These are phyloP conservation scores for Grallaria varia DNA, from an alignment of 2,113 vertebrate genomes.

Conservation along the genomic window DNA sequence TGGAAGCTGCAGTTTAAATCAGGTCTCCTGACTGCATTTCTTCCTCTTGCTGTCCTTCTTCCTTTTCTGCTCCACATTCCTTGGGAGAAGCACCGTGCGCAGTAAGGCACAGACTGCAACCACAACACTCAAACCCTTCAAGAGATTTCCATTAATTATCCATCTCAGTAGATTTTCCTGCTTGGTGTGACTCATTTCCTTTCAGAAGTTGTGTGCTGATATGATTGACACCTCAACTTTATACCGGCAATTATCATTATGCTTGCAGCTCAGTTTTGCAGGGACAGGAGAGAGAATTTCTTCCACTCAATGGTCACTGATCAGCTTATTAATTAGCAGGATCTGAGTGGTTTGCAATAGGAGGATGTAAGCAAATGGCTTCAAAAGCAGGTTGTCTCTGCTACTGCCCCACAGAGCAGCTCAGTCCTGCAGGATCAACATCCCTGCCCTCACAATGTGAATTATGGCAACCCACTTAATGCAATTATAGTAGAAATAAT, in stretches of 20 bases:
- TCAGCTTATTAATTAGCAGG: not conserved
- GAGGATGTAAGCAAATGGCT: not conserved
- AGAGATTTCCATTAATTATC: not conserved
- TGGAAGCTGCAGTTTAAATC: not conserved
- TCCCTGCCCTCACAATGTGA: not conserved
- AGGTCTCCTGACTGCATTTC: not conserved
- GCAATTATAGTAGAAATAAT: not conserved
- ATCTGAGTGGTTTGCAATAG: not conserved
- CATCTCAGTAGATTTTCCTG: not conserved
- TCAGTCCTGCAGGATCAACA: not conserved
- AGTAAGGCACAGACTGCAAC: not conserved
- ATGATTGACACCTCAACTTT: not conserved
- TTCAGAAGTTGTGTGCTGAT: not conserved
- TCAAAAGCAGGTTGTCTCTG: not conserved
- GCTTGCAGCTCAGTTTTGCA: not conserved
- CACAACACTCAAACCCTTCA: not conserved
- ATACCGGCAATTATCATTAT: not conserved
- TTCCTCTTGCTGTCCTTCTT: not conserved
- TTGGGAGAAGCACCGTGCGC: not conserved
- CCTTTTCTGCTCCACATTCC: not conserved
- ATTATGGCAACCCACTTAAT: not conserved
- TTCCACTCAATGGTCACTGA: not conserved
- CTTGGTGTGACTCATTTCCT: constrained; percentile 8
- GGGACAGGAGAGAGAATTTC: not conserved
- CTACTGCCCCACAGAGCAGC: not conserved